Base-by-base conservation (phyloP, 2,113 vertebrate species). In the Trinectes maculatus region DNA sequence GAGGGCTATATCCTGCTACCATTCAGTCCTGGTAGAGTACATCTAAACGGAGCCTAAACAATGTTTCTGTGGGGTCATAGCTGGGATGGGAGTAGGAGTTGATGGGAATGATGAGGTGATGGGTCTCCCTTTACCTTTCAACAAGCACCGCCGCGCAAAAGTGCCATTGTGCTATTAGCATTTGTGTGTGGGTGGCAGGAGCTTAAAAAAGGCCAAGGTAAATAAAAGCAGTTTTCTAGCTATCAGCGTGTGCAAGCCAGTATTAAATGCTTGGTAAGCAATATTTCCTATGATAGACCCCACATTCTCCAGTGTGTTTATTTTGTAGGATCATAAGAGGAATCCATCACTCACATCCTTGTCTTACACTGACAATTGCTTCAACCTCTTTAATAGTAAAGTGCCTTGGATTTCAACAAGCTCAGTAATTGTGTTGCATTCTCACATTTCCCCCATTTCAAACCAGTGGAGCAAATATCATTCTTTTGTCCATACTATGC, bases 51-150 rank as follows among this genome's bases (percentile, higher is more conserved):
- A 90, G 88, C 89, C 89, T 84, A 89, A 93, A 90, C 91, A 91
- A 88, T 88, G 87, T 79, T 89, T 79, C 72, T 88, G 80, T 57
- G 70, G 84, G 92, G 91, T 92, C 92, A 91, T 42, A 82, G 85
- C 85, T 79, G 86, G 89, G 87, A 88, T 82, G 71, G 90, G 91
- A 91, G 93, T 93, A 91, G 92, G 93, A 93, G 91, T 92, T 90
- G 91, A 92, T 93, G 91, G 89, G 88, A 91, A 89, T 91, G 89
- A 90, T 90, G 89, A 87, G 88, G 88, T 89, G 88, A 91, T 89
- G 89, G 89, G 89, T 89, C 90, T 89, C 83, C 90, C 86, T 90
- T 89, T 90, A 89, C 85, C 90, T 90, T 91, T 90, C 88, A 90
- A 92, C 90, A 90, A 92, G 88, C 91, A 85, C 82, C 76, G 87